Base-by-base conservation (phyloP, 2,888 invertebrate genomes). In the Pheosia gnoma region DNA sequence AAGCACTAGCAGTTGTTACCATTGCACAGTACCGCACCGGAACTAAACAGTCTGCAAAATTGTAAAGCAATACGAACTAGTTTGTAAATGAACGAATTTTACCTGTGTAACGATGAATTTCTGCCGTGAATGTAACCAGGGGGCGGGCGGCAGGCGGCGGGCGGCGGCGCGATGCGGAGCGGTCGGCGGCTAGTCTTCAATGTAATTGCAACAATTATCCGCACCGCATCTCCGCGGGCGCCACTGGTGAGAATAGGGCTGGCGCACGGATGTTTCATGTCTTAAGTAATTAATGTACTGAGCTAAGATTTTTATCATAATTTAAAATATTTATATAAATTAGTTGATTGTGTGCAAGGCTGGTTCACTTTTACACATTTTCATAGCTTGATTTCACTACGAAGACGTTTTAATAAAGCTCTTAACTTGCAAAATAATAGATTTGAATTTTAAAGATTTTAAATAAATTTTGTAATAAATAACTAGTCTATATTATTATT, bases 131-230 rank as follows among this genome's bases (percentile, higher is more conserved):
- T 39, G 60, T 53, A 64, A 52, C 61, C 59, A 60, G 52, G 59
- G 61, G 52, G 59, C 54, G 52, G 65, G 37, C 53, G 52, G 13
- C 39, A 47, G 10, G 52, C 0, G n/a, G 52, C 9, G 52, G 38
- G 51, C 55, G 52, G 45, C 10, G 47, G 11, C 4, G 51, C 38
- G 59, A 25, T 8, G 39, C 59, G 59, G 39, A 36, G 61, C 57
- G 58, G 41, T 37, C 38, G 11, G 49, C 5, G 53, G 52, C 41
- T 41, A 41, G 45, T 54, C 8, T 45, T 57, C 47, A 41, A n/a
- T 53, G 5, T 55, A 59, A 68, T 68, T 68, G 63, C 59, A 13
- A 61, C 66, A 63, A 68, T 65, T 71, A 66, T 59, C 63, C 25
- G 59, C 49, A 54, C 53, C 11, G 53, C 53, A 53, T 4, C 25